Percentiles rank a stretch among this genome's conserved stretches.
Conservation (phyloP, 2,888 invertebrate genomes). For the Rotaria socialis region DNA sequence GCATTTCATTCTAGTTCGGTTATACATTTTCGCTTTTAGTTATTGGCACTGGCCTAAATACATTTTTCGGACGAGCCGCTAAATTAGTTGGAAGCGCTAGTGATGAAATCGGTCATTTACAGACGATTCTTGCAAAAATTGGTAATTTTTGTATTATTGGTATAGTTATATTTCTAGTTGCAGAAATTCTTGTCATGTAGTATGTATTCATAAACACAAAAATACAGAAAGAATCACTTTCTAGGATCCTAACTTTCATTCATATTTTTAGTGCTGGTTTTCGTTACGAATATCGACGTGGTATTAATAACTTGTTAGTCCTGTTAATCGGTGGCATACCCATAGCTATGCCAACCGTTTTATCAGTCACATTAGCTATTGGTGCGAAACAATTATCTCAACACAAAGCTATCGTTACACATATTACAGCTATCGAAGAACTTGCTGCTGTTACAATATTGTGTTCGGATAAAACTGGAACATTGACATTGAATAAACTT, state of each 20-base stretch:
- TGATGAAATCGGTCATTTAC: constrained; percentile 22
- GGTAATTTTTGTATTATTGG: neutral
- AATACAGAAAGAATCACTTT: neutral
- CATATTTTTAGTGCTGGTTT: neutral
- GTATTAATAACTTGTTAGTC: constrained; percentile 5
- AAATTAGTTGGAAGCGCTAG: neutral
- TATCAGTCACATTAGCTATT: neutral
- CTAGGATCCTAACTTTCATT: no score
- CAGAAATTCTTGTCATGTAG: constrained; percentile 10
- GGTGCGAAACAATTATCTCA: constrained; percentile 22
- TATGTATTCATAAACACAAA: neutral
- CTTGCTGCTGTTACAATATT: neutral
- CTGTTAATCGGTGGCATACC: neutral
- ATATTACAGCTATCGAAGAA: neutral
- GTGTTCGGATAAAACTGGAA: constrained; percentile 20
- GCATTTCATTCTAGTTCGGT: neutral
- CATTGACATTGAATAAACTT: constrained; percentile 14
- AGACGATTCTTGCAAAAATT: neutral
- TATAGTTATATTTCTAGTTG: neutral
- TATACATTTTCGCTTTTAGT: neutral
- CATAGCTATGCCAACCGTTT: constrained; percentile 9
- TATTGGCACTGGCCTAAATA: neutral
- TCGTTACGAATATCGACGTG: neutral
- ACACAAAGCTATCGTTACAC: constrained; percentile 22
- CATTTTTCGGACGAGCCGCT: constrained; percentile 6